phyloP scores from a whole-genome alignment of 2,888 invertebrate genomes.

The Dynastes tityus region DNA sequence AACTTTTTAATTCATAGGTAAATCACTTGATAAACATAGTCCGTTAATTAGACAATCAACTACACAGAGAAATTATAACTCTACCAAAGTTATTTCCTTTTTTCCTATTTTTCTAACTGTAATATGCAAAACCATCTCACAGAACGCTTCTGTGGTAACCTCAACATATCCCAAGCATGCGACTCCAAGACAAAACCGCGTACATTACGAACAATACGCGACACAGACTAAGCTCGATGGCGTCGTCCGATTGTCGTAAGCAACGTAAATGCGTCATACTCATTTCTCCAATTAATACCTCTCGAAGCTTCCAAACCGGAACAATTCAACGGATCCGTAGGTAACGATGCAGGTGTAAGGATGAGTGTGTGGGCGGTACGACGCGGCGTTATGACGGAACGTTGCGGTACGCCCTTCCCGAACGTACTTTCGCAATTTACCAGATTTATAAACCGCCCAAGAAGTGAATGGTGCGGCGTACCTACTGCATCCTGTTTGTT shows the following conservation, averaged over 20 bases:
- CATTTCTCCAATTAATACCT: constrained; percentile 36
- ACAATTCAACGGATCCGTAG: constrained; percentile 28
- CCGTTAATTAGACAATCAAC: no score
- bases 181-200: background rate
- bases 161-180: no score
- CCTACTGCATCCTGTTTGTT: background rate
- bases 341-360: constrained; percentile 27
- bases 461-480: background rate
- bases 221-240: background rate
- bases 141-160: no score
- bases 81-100: no score
- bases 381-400: background rate
- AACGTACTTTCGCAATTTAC: background rate
- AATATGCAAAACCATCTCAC: no score
- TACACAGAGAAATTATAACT: no score
- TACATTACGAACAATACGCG: constrained; percentile 14
- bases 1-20: no score
- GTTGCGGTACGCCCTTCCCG: constrained; percentile 9
- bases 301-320: constrained; percentile 24
- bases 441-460: constrained; percentile 13
- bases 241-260: no score
- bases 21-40: no score
- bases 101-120: no score
- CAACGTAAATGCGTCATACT: background rate
- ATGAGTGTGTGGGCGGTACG: background rate